Conservation (phyloP, 2,113 vertebrate species). For the Rhea pennata region DNA sequence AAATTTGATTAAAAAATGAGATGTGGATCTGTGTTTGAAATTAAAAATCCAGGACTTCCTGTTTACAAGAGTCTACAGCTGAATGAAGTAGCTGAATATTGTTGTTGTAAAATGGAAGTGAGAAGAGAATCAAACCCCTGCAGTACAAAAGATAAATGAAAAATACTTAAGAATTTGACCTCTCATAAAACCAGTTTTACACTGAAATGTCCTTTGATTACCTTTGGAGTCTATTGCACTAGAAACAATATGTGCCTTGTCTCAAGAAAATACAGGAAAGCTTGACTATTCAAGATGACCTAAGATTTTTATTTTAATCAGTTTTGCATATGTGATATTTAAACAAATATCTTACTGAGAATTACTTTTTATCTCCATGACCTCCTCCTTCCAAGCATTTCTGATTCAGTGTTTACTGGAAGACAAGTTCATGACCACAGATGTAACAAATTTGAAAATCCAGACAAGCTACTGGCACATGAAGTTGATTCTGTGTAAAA, state of each 20-base stretch:
- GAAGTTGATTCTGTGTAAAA: background rate
- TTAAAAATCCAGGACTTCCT: background rate
- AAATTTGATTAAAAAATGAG: background rate
- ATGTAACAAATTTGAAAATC: background rate
- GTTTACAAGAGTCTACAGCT: background rate
- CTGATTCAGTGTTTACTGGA: background rate
- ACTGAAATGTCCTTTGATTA: background rate
- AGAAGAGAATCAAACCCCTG: background rate
- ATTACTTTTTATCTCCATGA: conserved; percentile 1
- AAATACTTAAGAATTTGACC: background rate
- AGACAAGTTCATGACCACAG: background rate
- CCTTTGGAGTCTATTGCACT: conserved; percentile 3
- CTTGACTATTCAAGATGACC: background rate
- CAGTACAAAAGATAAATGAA: background rate
- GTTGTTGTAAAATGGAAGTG: background rate
- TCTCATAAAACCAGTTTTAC: background rate
- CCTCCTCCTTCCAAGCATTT: conserved; percentile 2
- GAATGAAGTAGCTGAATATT: background rate
- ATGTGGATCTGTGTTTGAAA: background rate
- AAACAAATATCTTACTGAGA: conserved; percentile 6
- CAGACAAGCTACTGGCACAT: background rate
- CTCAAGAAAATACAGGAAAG: background rate
- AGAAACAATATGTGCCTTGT: background rate
- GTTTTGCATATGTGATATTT: conserved; percentile 19
- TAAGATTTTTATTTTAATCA: conserved; percentile 12